Evolutionary conservation across 2,113 vertebrate species (phyloP).

Genomic region (Antennarius striatus): DNA sequence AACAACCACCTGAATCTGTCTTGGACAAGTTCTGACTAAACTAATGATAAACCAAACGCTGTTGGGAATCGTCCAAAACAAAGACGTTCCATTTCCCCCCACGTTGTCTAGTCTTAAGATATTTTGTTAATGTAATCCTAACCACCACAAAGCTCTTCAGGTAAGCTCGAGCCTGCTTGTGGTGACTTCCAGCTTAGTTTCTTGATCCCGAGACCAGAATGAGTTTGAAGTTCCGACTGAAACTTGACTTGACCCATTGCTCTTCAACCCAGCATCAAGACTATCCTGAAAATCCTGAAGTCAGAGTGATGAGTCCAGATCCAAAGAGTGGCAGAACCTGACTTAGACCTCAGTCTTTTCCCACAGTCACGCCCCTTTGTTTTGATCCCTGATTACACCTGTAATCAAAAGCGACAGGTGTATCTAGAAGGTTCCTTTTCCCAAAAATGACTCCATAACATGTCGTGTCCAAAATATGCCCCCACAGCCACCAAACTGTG

Average conservation of each 20-base stretch:
- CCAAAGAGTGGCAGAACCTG: constrained; percentile 13
- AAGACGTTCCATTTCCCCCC: neutral
- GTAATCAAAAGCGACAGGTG: constrained; percentile 32
- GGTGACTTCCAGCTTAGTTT: neutral
- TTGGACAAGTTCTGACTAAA: neutral
- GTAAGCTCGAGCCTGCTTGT: neutral
- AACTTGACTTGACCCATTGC: constrained; percentile 21
- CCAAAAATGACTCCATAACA: constrained; percentile 10
- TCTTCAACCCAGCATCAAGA: constrained; percentile 5
- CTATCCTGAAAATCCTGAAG: constrained; percentile 17
- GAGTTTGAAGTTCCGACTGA: neutral
- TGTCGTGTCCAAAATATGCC: constrained; percentile 15
- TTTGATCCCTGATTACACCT: constrained; percentile 33
- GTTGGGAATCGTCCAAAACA: too few species aligned
- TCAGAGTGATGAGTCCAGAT: constrained; percentile 8
- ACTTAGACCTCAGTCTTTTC: constrained; percentile 28
- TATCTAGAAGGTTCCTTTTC: constrained; percentile 20
- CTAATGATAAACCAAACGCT: neutral
- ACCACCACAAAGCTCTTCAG: neutral
- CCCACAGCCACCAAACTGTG: constrained; percentile 15
- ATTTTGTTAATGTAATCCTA: too few species aligned
- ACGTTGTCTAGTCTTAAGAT: constrained; percentile 2
- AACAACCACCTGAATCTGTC: neutral
- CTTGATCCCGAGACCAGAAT: constrained; percentile 4
- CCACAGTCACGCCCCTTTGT: constrained; percentile 14